A percentile compares a stretch with the other conserved stretches of the same genome.
phyloP scores from a whole-genome alignment of 2,888 invertebrate genomes.

The Masnerella sp. region DNA sequence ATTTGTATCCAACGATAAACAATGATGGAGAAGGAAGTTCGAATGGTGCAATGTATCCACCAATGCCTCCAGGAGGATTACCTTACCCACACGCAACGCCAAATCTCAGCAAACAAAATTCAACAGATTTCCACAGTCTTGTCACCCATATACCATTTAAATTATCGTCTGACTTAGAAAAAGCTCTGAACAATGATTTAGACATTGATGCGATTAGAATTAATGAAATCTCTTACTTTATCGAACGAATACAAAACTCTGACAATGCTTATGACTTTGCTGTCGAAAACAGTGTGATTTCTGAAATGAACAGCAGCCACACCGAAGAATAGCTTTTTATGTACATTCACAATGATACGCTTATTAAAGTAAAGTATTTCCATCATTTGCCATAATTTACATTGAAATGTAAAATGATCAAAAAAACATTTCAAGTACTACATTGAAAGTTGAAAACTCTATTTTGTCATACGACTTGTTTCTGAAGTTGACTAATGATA shows the following conservation, averaged over 20 bases:
- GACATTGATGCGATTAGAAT: slow-evolving; percentile 78
- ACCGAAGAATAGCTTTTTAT: slow-evolving; percentile 13
- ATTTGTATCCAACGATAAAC: slow-evolving; percentile 39
- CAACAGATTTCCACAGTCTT: slow-evolving; percentile 71
- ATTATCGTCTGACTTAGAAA: slow-evolving; percentile 78
- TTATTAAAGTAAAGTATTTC: no score
- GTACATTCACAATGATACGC: no score
- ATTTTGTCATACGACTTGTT: no score
- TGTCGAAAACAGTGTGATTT: slow-evolving; percentile 80
- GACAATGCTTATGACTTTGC: slow-evolving; percentile 80
- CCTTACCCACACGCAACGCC: slow-evolving; percentile 58
- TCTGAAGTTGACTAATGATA: no score
- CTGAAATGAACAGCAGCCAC: slow-evolving; percentile 76
- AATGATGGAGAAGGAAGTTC: slow-evolving; percentile 40
- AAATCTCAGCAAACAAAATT: slow-evolving; percentile 57
- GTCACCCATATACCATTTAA: slow-evolving; percentile 80
- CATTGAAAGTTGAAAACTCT: no score
- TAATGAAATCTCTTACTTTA: slow-evolving; percentile 79
- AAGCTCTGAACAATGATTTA: slow-evolving; percentile 78
- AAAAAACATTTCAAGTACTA: no score
- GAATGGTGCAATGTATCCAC: slow-evolving; percentile 67
- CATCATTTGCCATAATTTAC: no score
- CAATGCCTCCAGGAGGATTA: slow-evolving; percentile 52
- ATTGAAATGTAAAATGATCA: no score
- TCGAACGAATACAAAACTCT: slow-evolving; percentile 78